Evolutionary conservation across 2,888 invertebrate genomes (phyloP), one percentile per base, ranked within the genome.

Genomic region (Laspeyria flexula): DNA sequence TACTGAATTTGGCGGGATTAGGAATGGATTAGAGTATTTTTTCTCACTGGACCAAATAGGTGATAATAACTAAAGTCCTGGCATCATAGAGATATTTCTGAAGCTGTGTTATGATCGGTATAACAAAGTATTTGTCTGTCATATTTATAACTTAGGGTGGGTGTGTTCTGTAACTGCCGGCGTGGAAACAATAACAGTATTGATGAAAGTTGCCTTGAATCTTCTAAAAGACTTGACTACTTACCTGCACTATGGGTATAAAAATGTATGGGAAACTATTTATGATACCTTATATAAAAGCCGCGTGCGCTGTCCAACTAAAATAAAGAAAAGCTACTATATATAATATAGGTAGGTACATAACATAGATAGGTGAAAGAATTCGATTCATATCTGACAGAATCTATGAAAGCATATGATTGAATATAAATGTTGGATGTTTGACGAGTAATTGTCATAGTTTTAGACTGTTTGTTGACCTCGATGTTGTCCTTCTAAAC

Each of bases 41-140:
- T 49, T 58, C 38, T 59, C 60, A 62, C 61, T 67, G 60, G 71
- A 72, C 72, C 70, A 72, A 71, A 53, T 69, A 69, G 50, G 38
- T 47, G 47, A 44, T 68, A 48, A 48, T 46, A 56, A 21, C 40
- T 31, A 21, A 50, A 51, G 54, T 55, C 52, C 48, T 48, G 29
- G 49, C 42, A 35, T 48, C 47, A 34, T 11, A 33, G 25, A 44
- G 10, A 49, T 51, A 38, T 46, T 33, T 39, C 45, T 58, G 51
- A 58, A 65, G 34, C 50, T 62, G 43, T 47, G 55, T 52, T 54
- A 41, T 43, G 45, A 46, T 51, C 43, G 50, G 31, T 51, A 34
- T 27, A 23, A 37, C 49, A 30, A 34, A 38, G 29, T 38, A 38
- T 23, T 41, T 42, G 50, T 41, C 29, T 44, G 29, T 43, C 30